Conservation (phyloP, 2,797 vertebrate species). For the Lithobates sylvaticus region DNA sequence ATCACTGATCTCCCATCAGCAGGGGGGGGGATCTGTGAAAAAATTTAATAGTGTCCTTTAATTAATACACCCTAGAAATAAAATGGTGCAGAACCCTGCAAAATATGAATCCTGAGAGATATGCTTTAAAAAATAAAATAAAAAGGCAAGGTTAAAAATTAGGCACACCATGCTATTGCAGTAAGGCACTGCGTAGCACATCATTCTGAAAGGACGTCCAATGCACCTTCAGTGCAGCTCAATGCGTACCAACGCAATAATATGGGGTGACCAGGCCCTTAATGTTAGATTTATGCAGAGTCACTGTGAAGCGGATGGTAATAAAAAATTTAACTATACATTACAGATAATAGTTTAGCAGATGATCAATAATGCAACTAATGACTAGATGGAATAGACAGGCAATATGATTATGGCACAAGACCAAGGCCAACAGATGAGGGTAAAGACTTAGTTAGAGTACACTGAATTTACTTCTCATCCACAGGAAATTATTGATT, state of each 20-base stretch:
- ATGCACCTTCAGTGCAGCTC: too few relatives aligned
- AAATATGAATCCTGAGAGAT: not conserved
- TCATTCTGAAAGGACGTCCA: too few relatives aligned
- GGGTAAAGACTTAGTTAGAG: not conserved
- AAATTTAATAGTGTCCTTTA: too few relatives aligned
- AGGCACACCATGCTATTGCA: too few relatives aligned
- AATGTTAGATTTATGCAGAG: not conserved
- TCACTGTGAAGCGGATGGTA: not conserved
- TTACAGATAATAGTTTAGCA: not conserved
- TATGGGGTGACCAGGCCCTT: too few relatives aligned
- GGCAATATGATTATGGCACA: not conserved
- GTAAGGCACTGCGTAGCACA: too few relatives aligned
- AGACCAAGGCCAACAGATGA: not conserved
- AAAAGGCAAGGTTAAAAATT: not conserved
- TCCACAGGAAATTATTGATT: not conserved
- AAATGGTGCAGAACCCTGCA: too few relatives aligned
- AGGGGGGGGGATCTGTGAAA: too few relatives aligned
- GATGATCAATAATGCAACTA: constrained; percentile 32
- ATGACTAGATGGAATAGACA: not conserved
- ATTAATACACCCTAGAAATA: too few relatives aligned
- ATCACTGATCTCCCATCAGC: too few relatives aligned
- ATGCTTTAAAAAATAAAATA: not conserved
- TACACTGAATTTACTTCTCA: not conserved
- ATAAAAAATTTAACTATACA: not conserved
- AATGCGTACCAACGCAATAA: too few relatives aligned